Evolutionary conservation across 1,140 invertebrate species (phyloP).

Genomic region (Hycleus cichorii): DNA sequence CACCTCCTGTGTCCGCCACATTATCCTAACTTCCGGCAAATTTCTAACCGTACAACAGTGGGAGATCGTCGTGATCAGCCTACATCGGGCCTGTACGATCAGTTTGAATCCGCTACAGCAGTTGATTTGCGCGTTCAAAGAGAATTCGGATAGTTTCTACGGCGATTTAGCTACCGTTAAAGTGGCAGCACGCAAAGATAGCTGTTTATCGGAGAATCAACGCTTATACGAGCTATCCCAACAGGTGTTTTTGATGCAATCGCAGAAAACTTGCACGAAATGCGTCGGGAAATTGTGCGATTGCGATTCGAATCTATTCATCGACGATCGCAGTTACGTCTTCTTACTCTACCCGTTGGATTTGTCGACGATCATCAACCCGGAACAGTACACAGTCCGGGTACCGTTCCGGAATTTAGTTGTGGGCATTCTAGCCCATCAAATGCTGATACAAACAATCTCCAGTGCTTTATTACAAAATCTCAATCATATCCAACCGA

Average conservation of each 20-base stretch:
- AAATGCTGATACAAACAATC: conserved; percentile 84
- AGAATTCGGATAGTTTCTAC: conserved; percentile 87
- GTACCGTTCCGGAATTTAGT: conserved; percentile 81
- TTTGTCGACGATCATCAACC: conserved; percentile 59
- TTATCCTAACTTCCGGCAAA: conserved; percentile 75
- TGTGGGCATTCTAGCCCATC: conserved; percentile 81
- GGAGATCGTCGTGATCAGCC: conserved; percentile 70
- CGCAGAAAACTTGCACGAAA: conserved; percentile 41
- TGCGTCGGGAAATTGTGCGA: conserved; percentile 30
- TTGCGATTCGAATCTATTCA: conserved; percentile 40
- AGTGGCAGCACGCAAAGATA: conserved; percentile 82
- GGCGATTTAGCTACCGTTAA: conserved; percentile 88
- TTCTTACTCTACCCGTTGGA: conserved; percentile 81
- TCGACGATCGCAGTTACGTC: conserved; percentile 78
- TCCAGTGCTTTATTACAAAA: conserved; percentile 75
- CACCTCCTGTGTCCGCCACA: conserved; percentile 87
- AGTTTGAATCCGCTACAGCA: conserved; percentile 78
- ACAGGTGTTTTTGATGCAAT: conserved; percentile 63
- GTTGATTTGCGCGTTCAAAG: conserved; percentile 78
- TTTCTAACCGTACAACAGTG: conserved; percentile 73
- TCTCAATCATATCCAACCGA: conserved; percentile 51
- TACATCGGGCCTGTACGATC: conserved; percentile 73
- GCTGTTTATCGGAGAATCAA: conserved; percentile 70
- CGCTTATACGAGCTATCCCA: conserved; percentile 77
- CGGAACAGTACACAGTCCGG: conserved; percentile 70